Conservation (phyloP, 2,797 vertebrate species). For the Melanotaenia parkinsoni region DNA sequence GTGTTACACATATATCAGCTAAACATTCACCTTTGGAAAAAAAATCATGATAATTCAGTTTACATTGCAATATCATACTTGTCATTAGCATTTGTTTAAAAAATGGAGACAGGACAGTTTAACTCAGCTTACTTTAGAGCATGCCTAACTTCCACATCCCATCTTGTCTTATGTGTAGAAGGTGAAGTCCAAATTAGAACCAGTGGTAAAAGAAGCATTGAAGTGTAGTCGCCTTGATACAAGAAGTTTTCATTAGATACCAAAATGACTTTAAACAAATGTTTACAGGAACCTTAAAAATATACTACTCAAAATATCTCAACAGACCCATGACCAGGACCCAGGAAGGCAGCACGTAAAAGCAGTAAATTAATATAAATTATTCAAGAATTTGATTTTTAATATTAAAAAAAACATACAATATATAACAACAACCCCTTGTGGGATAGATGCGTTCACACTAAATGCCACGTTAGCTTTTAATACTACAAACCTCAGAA, state of each 20-base stretch:
- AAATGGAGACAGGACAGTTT: too few relatives aligned
- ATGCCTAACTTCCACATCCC: neutral
- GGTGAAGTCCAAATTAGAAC: neutral
- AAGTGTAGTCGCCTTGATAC: neutral
- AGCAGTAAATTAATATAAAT: conserved; percentile 69
- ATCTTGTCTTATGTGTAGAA: neutral
- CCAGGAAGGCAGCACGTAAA: conserved; percentile 50
- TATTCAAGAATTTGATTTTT: conserved; percentile 80
- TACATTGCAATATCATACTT: neutral
- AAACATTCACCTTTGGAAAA: neutral
- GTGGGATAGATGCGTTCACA: conserved; percentile 78
- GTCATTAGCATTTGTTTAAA: neutral
- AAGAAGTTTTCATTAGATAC: neutral
- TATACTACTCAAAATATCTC: neutral
- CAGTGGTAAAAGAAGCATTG: neutral
- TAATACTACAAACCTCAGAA: conserved; percentile 70
- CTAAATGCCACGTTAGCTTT: conserved; percentile 81
- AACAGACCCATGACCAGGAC: neutral
- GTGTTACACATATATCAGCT: neutral
- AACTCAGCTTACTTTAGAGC: too few relatives aligned
- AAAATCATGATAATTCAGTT: neutral
- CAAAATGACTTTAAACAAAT: neutral
- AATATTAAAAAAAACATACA: conserved; percentile 84
- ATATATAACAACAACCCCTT: conserved; percentile 78
- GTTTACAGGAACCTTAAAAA: neutral